A percentile compares a stretch with the other conserved stretches of the same genome.
phyloP scores from a whole-genome alignment of 2,888 invertebrate species.

The Watsonalla binaria region DNA sequence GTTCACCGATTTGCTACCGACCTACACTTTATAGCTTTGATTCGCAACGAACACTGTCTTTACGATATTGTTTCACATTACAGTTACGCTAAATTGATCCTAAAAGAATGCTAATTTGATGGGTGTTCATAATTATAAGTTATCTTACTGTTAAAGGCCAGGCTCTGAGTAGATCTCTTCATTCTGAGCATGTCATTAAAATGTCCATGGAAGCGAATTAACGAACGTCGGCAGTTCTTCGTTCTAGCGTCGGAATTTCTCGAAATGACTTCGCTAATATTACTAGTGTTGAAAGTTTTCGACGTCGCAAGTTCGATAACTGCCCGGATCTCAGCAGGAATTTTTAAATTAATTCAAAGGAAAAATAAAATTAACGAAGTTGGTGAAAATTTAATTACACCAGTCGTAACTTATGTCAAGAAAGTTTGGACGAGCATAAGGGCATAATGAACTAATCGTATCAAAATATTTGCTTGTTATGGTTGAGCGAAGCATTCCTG shows the following conservation, averaged over 20 bases:
- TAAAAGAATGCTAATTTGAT: conserved; percentile 28
- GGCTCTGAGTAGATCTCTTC: background rate
- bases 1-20: conserved; percentile 69
- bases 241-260: conserved; percentile 50
- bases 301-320: conserved; percentile 65
- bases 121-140: background rate
- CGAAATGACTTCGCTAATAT: conserved; percentile 60
- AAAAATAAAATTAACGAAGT: conserved; percentile 74
- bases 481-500: too few relatives aligned
- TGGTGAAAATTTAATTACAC: conserved; percentile 67
- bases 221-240: conserved; percentile 18
- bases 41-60: conserved; percentile 68
- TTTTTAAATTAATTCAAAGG: conserved; percentile 75
- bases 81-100: conserved; percentile 48
- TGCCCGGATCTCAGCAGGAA: conserved; percentile 64
- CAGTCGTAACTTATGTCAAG: conserved; percentile 66
- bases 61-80: conserved; percentile 71
- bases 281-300: conserved; percentile 67
- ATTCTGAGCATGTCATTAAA: background rate
- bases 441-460: conserved; percentile 24
- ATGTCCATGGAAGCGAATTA: conserved; percentile 5
- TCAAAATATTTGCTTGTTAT: too few relatives aligned
- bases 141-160: background rate
- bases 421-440: conserved; percentile 58
- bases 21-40: conserved; percentile 71